Evolutionary conservation across 2,797 vertebrate genomes (phyloP), one percentile per base, ranked within the genome.

Genomic region (Tenualosa ilisha): DNA sequence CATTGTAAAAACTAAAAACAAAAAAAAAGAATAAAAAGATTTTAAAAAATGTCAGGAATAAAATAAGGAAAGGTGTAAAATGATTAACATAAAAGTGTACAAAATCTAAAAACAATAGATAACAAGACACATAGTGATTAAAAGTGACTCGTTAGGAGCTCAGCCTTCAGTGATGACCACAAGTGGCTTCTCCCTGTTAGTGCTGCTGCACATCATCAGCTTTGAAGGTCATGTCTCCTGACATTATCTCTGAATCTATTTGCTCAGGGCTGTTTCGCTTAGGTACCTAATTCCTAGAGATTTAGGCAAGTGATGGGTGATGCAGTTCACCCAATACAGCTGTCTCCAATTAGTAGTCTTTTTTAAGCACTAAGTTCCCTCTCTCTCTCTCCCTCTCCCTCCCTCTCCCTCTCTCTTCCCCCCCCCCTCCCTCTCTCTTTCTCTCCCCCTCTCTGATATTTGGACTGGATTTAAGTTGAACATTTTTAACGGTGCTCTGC

Each of bases 361-460:
- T 17, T 26, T 63, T 8, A n/a, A 63, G 26, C 6, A 63, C 24
- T 24, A 63, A 20, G 12, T 13, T 65, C n/a, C 12, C 26, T 26
- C 20, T 17, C 7, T 51, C 50, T 84, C 54, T 53, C 51, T 53
- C 51, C 13, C 51, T 15, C 51, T 53, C 51, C 13, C 12, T 53
- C 51, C 15, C 51, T 15, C 50, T 51, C 51, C 12, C 13, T 15
- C 51, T 15, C 12, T 53, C 51, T 15, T 12, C 15, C 50, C 9
- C 7, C 9, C 7, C 0, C 51, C 12, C 81, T 83, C 50, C n/a
- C 24, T 43, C 46, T 68, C 8, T 40, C 84, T 54, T 65, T 43
- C 83, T 84, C n/a, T 84, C 81, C 5, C 22, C 12, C 8, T 68
- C 46, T 56, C 83, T 11, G 43, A n/a, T 85, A 84, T 86, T 90